Base-by-base conservation (phyloP, 2,797 vertebrate species). In the Natrix natrix region DNA sequence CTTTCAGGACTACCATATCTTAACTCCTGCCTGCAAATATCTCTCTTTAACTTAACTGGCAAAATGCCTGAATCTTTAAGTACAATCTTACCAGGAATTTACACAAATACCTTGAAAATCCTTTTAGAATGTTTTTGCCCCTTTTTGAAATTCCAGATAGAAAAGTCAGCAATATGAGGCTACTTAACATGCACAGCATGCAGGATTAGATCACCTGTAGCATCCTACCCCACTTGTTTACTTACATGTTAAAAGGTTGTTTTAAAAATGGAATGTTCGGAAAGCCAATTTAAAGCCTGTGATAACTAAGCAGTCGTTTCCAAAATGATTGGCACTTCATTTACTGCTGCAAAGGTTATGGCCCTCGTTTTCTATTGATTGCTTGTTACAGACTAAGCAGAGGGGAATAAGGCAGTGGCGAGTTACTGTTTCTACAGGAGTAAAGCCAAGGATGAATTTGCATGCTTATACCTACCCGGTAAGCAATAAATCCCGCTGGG, bases 401-500 rank as follows among this genome's bases (percentile, higher is more conserved):
- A 89, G 6, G 6, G 17, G 16, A 5, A 43, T 59, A 52, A 52
- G 66, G n/a, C 26, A 32, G 14, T n/a, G 26, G 17, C 0, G 32
- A 88, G 24, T 43, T 87, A 57, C 8, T n/a, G 16, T 1, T 59
- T 32, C 48, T 32, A 63, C 12, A 83, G 32, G 20, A 60, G 14
- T n/a, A 91, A 91, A 86, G 11, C 22, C 3, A 26, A 88, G 83
- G 69, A 86, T 88, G 32, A 14, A 20, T 2, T 0, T 17, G 22
- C 13, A 22, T 11, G 86, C 59, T 26, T 90, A 69, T 0, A 20
- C 99, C 93, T 96, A 99, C 99, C 99, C 99, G 0, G 99, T 99
- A 57, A 99, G 98, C 92, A 99, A 98, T 96, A 99, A 96, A 97
- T 99, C 99, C 97, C 99, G 98, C 97, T 99, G 99, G 0, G 99